Conservation (phyloP, 2,113 vertebrate genomes). For the Hydropotes inermis region DNA sequence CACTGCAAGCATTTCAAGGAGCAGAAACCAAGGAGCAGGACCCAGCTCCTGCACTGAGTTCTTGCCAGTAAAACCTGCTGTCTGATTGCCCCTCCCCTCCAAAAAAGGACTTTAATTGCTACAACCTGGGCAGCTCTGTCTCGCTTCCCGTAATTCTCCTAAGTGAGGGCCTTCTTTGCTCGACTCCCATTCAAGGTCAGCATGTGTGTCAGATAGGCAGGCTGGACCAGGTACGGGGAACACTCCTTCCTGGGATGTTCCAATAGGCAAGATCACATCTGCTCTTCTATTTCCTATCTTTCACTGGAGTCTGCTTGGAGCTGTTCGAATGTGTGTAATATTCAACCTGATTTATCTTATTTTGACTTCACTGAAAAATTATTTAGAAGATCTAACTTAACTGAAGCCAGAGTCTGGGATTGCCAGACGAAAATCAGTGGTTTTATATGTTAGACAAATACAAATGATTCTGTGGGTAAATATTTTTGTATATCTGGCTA, state of each 20-base stretch:
- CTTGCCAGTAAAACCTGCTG: constrained; percentile 50
- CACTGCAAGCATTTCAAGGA: constrained; percentile 83
- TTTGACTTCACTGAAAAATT: constrained; percentile 8
- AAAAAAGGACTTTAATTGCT: background rate
- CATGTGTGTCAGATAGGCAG: background rate
- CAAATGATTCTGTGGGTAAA: constrained; percentile 37
- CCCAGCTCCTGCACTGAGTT: constrained; percentile 3
- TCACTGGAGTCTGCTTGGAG: background rate
- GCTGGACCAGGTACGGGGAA: background rate
- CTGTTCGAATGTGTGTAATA: background rate
- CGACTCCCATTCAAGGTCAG: background rate
- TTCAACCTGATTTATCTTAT: background rate
- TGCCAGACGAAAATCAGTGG: constrained; percentile 25
- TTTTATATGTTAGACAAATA: constrained; percentile 31
- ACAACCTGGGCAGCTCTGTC: background rate
- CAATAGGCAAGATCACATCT: background rate
- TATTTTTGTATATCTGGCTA: constrained; percentile 33
- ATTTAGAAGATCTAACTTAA: constrained; percentile 15
- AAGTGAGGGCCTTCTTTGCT: background rate
- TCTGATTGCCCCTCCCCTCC: background rate
- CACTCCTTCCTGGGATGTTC: background rate
- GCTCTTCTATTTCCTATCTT: background rate
- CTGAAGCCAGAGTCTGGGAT: background rate
- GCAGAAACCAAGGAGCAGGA: constrained; percentile 67
- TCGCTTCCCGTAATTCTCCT: background rate